Base-by-base conservation (phyloP, 2,113 vertebrate species). In the Epinephelus cyanopodus region DNA sequence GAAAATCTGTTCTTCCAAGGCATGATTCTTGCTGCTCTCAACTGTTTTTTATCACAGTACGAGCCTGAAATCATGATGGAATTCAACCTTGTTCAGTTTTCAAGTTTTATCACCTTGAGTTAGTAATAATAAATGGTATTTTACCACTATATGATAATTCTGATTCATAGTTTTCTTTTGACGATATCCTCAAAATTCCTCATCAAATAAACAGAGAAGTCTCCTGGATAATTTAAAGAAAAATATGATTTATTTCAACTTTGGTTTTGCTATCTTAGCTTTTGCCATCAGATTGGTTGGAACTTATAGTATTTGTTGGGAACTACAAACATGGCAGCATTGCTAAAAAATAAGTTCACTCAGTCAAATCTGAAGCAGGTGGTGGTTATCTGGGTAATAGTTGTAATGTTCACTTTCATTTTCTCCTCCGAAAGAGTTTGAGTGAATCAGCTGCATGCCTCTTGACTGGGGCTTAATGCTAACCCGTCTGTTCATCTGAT, bases 1-100 rank as follows among this genome's bases (percentile, higher is more conserved):
- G 1, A 57, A n/a, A 42, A 0, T 57, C 18, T 5, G 27, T 50
- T 18, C 57, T 13, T 61, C 17, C 1, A 9, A 29, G 50, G 52
- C 50, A 19, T 18, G 48, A 60, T 60, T 84, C 25, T 74, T 25
- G 42, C 58, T 80, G 50, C 54, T 21, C 69, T 74, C 27, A 57
- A 79, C n/a, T 48, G 66, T 69, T 75, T 79, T 29, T 21, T 79
- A 14, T 62, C 48, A 52, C 19, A 11, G 27, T 42, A 8, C 57
- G 33, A 71, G 45, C 15, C 64, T 60, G 42, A 42, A 77, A 74
- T 70, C 47, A 4, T 67, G 62, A 57, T 57, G 37, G 0, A 19
- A 62, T 45, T 72, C 19, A 25, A 53, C 65, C 37, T 17, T 29
- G 8, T n/a, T 61, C 5, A 37, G 70, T 27, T 81, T 37, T 42